Conservation (phyloP, 2,888 invertebrate species). For the Pyralis farinalis region DNA sequence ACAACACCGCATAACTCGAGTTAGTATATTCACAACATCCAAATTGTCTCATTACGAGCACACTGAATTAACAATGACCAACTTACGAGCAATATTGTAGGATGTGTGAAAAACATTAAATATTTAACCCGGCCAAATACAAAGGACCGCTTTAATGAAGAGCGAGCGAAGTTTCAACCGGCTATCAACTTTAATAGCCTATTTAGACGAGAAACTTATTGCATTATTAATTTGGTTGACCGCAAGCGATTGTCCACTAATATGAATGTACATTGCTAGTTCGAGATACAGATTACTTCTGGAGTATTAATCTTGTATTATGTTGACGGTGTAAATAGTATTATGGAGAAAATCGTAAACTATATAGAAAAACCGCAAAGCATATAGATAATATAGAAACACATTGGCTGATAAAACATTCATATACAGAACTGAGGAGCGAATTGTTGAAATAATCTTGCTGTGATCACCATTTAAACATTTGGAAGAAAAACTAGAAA, state of each 20-base stretch:
- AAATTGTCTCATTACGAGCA: neutral
- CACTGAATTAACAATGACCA: neutral
- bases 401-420: too few species aligned
- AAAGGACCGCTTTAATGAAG: neutral
- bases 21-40: neutral
- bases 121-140: neutral
- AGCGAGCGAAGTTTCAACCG: neutral
- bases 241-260: neutral
- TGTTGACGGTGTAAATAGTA: too few species aligned
- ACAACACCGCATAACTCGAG: too few species aligned
- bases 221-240: constrained; percentile 10
- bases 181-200: constrained; percentile 7
- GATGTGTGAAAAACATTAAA: constrained; percentile 10
- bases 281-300: neutral
- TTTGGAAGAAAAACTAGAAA: too few species aligned
- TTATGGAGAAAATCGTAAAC: too few species aligned
- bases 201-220: constrained; percentile 5
- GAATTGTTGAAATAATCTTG: too few species aligned
- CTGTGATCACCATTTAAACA: too few species aligned
- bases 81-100: neutral
- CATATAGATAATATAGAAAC: too few species aligned
- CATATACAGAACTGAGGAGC: too few species aligned
- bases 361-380: too few species aligned
- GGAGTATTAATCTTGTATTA: neutral
- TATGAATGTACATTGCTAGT: neutral